Evolutionary conservation across 2,888 invertebrate species (phyloP), one percentile per base, ranked within the genome.

Genomic region (Rosalia funebris): DNA sequence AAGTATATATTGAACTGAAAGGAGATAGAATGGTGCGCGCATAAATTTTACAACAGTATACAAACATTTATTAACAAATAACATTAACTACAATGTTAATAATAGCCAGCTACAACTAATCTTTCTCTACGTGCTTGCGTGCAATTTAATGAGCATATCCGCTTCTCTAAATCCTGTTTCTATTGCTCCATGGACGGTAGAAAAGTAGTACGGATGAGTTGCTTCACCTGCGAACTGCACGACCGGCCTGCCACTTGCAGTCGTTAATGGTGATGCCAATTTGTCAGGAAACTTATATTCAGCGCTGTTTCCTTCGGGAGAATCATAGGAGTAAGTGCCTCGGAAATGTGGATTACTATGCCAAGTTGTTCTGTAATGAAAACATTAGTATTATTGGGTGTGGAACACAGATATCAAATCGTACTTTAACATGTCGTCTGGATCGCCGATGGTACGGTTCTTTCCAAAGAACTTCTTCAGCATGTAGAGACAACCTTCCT

Each of bases 201-300:
- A 81, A 69, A 73, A 83, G 62, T 71, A 80, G 62, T 73, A 19
- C 1, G 60, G 55, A 65, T 78, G 73, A 0, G 85, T 84, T 0
- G 85, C 86, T 63, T 86, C 85, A 0, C 86, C 86, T 0, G 84
- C 85, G 76, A 86, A 86, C 11, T 85, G 25, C 7, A 52, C 34
- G 14, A 19, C 11, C n/a, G 53, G 53, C 10, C 19, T 41, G 2
- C 53, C 41, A 15, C 45, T 19, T 31, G 3, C 15, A 12, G 17
- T 15, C 15, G 31, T 14, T 19, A 60, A 25, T 12, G 62, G 65
- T 14, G 14, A 16, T 25, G 39, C 58, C 14, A 67, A 14, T 12
- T 58, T 46, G 17, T 48, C 52, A 25, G 12, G 55, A n/a, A 34
- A 34, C 10, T 12, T 53, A 1, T 32, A 48, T 9, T 42, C 46